Base-by-base conservation (phyloP, 2,888 invertebrate species). In the Phengaris arion region DNA sequence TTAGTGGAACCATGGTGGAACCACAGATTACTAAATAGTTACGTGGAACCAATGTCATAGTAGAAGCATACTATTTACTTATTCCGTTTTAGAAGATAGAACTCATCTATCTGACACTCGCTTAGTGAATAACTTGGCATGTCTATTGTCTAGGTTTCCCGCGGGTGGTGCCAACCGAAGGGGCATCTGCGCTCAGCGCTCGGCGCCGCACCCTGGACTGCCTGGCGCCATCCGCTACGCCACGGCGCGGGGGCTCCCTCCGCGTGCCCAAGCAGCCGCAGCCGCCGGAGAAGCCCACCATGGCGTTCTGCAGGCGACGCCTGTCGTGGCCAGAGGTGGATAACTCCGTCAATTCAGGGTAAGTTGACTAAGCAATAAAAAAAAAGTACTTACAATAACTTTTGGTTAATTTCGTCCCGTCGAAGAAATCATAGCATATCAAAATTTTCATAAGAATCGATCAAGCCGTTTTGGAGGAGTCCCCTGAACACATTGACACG, bases 251-350 rank as follows among this genome's bases (percentile, higher is more conserved):
- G 0, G 95, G 95, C 22, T 95, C 95, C 0, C 91, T 95, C 80
- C 94, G 95, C 6, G 94, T 94, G 76, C 93, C 95, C 8, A 93
- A 95, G 77, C 93, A 94, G 46, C 94, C 90, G 76, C 92, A 94
- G 48, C 95, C 95, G 10, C 94, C 95, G 12, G 95, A 96, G 82
- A 95, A 96, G 75, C 96, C 96, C 10, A 94, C 96, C 54, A 94
- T 96, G 88, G 96, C 95, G 73, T 97, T 97, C 86, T 97, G 97
- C 88, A 95, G 96, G 80, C 94, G 97, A 74, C 94, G 97, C 72
- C 94, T 96, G 55, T 97, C 97, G 55, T 97, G 97, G 97, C 97
- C 97, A 9, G 97, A 97, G 89, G 96, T 97, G 77, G 97, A 97
- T 88, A 96, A 96, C 83, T 96, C 96, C 79, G 96, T 97, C 72